Evolutionary conservation across 1,140 invertebrate genomes (phyloP).

Genomic region (Drosophila littoralis): DNA sequence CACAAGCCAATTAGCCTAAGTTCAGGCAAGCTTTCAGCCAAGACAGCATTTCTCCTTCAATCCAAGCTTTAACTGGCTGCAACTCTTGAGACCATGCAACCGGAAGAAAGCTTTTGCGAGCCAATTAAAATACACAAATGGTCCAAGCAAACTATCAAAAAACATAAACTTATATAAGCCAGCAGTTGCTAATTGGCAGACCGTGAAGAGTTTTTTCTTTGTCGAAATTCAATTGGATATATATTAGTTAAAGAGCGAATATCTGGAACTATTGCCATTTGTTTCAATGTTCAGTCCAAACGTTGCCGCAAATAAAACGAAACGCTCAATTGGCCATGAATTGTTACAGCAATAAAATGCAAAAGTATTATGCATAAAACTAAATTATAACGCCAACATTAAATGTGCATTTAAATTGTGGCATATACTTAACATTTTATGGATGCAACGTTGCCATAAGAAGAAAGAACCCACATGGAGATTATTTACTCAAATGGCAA

Average conservation of each 20-base stretch:
- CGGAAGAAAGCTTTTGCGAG: slow-evolving; percentile 53
- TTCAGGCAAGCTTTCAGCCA: neutral
- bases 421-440: slow-evolving; percentile 6
- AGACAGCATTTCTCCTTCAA: neutral
- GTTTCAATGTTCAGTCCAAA: slow-evolving; percentile 16
- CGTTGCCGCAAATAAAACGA: slow-evolving; percentile 39
- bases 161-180: slow-evolving; percentile 29
- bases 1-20: too few relatives aligned
- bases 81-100: slow-evolving; percentile 9
- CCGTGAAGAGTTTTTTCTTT: slow-evolving; percentile 54
- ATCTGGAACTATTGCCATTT: slow-evolving; percentile 35
- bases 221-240: neutral
- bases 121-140: slow-evolving; percentile 66
- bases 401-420: slow-evolving; percentile 10
- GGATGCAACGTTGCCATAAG: slow-evolving; percentile 35
- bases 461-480: slow-evolving; percentile 33
- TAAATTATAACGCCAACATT: slow-evolving; percentile 67
- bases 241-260: slow-evolving; percentile 44
- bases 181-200: slow-evolving; percentile 52
- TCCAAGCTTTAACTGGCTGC: slow-evolving; percentile 1
- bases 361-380: slow-evolving; percentile 37
- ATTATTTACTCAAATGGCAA: slow-evolving; percentile 3
- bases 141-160: slow-evolving; percentile 24
- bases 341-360: slow-evolving; percentile 24
- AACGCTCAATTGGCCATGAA: slow-evolving; percentile 69